Conservation (phyloP, 1,140 invertebrate genomes). For the Drosophila punjabiensis region DNA sequence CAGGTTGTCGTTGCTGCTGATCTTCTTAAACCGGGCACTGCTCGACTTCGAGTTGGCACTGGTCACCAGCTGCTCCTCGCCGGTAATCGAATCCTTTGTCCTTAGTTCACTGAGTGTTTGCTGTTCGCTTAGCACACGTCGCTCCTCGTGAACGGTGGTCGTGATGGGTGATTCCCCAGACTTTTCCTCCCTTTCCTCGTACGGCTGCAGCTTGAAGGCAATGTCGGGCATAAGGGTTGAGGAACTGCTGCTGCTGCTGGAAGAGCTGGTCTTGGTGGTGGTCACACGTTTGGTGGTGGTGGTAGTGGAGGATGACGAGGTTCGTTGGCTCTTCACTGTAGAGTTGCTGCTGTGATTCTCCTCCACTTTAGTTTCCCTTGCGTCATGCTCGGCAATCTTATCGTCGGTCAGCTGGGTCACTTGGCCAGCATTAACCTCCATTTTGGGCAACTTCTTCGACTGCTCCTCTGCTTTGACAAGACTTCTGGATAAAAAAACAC, state of each 20-base stretch:
- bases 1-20: conserved; percentile 80
- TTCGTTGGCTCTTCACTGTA: conserved; percentile 46
- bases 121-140: conserved; percentile 73
- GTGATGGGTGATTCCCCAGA: conserved; percentile 35
- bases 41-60: conserved; percentile 75
- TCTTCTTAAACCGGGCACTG: conserved; percentile 79
- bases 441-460: conserved; percentile 63
- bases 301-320: conserved; percentile 55
- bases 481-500: conserved; percentile 54
- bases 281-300: conserved; percentile 66
- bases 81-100: conserved; percentile 63
- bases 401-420: conserved; percentile 43
- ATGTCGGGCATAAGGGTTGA: conserved; percentile 41
- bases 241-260: conserved; percentile 24
- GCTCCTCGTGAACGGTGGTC: conserved; percentile 68
- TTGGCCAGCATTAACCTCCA: conserved; percentile 52
- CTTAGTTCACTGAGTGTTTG: conserved; percentile 70
- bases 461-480: conserved; percentile 69
- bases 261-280: conserved; percentile 62
- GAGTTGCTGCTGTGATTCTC: conserved; percentile 38
- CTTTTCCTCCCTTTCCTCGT: conserved; percentile 48
- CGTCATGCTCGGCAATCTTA: conserved; percentile 70
- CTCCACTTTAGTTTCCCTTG: conserved; percentile 23
- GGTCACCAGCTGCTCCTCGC: conserved; percentile 75
- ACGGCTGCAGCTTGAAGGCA: conserved; percentile 75